Conservation (phyloP, 2,113 vertebrate species). For the Phoenicopterus ruber region DNA sequence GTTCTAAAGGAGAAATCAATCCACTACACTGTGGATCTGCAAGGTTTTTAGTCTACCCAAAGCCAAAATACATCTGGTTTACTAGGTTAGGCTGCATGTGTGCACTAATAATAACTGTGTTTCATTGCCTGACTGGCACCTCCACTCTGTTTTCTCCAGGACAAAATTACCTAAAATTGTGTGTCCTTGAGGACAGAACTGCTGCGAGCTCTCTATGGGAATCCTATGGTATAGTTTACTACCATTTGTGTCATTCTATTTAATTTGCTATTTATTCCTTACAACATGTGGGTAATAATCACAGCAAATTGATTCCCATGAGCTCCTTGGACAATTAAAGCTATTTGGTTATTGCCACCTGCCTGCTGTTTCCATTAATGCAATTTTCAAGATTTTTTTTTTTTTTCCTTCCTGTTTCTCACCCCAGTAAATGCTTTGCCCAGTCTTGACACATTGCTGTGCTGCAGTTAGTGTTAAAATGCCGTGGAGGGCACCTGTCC, state of each 20-base stretch:
- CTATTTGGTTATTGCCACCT: slow-evolving; percentile 60
- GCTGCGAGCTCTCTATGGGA: not conserved
- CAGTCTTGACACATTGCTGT: not conserved
- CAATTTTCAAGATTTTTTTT: not conserved
- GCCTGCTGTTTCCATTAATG: slow-evolving; percentile 60
- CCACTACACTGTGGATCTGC: not conserved
- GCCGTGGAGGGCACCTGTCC: not conserved
- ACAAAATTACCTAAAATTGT: slow-evolving; percentile 1
- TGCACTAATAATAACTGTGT: not conserved
- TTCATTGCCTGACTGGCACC: not conserved
- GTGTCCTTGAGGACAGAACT: slow-evolving; percentile 25
- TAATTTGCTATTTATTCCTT: slow-evolving; percentile 53
- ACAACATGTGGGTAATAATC: slow-evolving; percentile 45
- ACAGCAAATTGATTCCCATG: slow-evolving; percentile 57
- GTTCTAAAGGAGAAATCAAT: not conserved
- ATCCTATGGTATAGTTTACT: slow-evolving; percentile 32
- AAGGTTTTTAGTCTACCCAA: not conserved
- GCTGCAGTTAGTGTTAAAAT: not conserved
- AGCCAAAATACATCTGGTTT: not conserved
- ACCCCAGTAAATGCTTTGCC: slow-evolving; percentile 17
- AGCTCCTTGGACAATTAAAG: slow-evolving; percentile 58
- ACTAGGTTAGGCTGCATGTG: not conserved
- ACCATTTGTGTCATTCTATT: slow-evolving; percentile 21
- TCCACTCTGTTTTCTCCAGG: not conserved
- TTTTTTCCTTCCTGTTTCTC: slow-evolving; percentile 6